Percentiles rank a stretch among this genome's conserved stretches.
These are phyloP conservation scores for Channa maculata DNA, from an alignment of 2,113 vertebrate species.

Conservation along the genomic window DNA sequence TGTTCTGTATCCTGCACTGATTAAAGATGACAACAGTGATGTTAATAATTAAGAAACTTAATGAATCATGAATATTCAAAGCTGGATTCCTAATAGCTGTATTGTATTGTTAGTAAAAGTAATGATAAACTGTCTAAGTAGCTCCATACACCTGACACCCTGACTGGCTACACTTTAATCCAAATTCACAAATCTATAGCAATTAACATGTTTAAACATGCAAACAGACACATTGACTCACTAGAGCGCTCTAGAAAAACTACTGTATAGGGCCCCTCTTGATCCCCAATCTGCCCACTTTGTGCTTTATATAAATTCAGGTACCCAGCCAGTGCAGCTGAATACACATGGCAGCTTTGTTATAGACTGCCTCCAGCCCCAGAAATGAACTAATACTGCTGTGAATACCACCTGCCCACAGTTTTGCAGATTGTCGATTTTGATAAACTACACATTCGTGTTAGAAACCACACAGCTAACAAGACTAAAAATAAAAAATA, in stretches of 20 bases:
- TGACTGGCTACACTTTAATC: not conserved
- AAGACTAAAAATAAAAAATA: conserved; percentile 1
- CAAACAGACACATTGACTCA: not conserved
- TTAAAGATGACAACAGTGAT: conserved; percentile 12
- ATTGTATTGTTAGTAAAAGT: conserved; percentile 3
- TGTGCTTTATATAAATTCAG: not conserved
- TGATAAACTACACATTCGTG: not conserved
- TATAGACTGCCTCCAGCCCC: not conserved
- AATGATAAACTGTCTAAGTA: conserved; percentile 2
- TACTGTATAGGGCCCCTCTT: too few relatives aligned
- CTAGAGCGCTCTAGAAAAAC: too few relatives aligned
- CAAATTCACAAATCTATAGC: conserved; percentile 2
- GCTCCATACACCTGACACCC: not conserved
- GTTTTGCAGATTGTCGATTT: too few relatives aligned
- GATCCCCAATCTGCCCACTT: not conserved
- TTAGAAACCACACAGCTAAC: not conserved
- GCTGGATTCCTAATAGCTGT: not conserved
- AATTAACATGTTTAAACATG: not conserved
- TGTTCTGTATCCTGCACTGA: not conserved
- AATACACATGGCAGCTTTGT: not conserved
- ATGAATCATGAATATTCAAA: conserved; percentile 33
- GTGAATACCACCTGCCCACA: too few relatives aligned
- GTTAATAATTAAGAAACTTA: conserved; percentile 20
- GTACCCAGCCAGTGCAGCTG: not conserved
- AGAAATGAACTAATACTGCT: too few relatives aligned